Evolutionary conservation across 2,888 invertebrate species (phyloP).

Genomic region (Carpatolechia fugitivella): DNA sequence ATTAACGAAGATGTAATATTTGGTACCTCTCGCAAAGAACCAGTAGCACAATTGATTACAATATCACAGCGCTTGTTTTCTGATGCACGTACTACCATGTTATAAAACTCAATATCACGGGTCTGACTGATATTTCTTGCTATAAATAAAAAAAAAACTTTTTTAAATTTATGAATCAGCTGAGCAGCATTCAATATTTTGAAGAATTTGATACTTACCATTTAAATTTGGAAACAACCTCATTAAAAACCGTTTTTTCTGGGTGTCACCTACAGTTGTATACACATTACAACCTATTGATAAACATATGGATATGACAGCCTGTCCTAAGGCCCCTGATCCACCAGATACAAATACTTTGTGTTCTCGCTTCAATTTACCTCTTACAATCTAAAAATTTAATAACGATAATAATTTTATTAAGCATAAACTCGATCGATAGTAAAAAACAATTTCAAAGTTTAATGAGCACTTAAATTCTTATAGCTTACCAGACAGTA

Average conservation of each 20-base stretch:
- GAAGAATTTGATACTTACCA: too few species aligned
- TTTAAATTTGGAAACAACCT: conserved; percentile 43
- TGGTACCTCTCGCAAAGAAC: background rate
- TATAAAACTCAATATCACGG: background rate
- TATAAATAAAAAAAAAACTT: too few species aligned
- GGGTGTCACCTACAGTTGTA: conserved; percentile 38
- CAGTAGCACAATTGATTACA: background rate
- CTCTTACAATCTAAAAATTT: background rate
- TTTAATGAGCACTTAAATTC: too few species aligned
- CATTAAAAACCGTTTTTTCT: conserved; percentile 41
- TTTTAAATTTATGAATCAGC: too few species aligned
- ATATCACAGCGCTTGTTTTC: background rate
- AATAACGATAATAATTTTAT: too few species aligned
- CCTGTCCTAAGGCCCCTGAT: conserved; percentile 2
- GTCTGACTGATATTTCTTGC: background rate
- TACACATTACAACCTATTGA: conserved; percentile 39
- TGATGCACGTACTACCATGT: background rate
- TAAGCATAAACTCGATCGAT: too few species aligned
- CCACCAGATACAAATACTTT: background rate
- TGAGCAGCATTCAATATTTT: too few species aligned
- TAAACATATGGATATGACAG: conserved; percentile 34
- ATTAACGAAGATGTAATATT: too few species aligned
- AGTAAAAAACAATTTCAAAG: too few species aligned
- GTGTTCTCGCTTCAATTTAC: background rate
- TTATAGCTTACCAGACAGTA: conserved; percentile 45